Evolutionary conservation across 2,888 invertebrate genomes (phyloP).

Genomic region (Noctuana brunneofusca): DNA sequence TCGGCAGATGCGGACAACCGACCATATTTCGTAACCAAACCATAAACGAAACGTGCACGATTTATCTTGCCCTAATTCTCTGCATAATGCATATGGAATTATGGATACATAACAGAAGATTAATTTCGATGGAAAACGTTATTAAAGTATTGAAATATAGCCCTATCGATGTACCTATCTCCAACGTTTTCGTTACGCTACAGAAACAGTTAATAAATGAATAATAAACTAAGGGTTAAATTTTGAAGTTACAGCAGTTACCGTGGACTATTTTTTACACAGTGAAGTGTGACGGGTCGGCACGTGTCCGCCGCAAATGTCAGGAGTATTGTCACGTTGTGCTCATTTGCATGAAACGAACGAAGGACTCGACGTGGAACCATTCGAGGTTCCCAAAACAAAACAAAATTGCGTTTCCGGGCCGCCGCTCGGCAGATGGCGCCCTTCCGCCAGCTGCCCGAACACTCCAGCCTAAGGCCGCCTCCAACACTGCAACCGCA

Average conservation of each 20-base stretch:
- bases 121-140: background rate
- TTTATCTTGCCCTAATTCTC: constrained; percentile 45
- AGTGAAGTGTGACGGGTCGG: constrained; percentile 46
- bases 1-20: constrained; percentile 58
- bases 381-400: constrained; percentile 54
- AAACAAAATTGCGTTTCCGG: constrained; percentile 76
- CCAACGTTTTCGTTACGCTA: too few relatives aligned
- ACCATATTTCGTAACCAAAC: constrained; percentile 48
- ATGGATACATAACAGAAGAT: constrained; percentile 1
- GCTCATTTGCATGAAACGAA: constrained; percentile 36
- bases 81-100: constrained; percentile 8
- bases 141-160: too few relatives aligned
- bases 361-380: constrained; percentile 27
- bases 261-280: constrained; percentile 18
- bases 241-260: constrained; percentile 10
- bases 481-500: constrained; percentile 44
- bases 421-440: constrained; percentile 77
- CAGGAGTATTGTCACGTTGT: constrained; percentile 30
- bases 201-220: background rate
- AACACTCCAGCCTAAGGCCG: constrained; percentile 53
- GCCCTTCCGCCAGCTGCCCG: constrained; percentile 78
- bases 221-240: constrained; percentile 17
- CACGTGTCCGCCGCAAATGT: constrained; percentile 59
- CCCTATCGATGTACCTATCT: too few relatives aligned
- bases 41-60: constrained; percentile 47